phyloP scores from a whole-genome alignment of 2,888 invertebrate genomes.

The Acanthosepion pharaonis region DNA sequence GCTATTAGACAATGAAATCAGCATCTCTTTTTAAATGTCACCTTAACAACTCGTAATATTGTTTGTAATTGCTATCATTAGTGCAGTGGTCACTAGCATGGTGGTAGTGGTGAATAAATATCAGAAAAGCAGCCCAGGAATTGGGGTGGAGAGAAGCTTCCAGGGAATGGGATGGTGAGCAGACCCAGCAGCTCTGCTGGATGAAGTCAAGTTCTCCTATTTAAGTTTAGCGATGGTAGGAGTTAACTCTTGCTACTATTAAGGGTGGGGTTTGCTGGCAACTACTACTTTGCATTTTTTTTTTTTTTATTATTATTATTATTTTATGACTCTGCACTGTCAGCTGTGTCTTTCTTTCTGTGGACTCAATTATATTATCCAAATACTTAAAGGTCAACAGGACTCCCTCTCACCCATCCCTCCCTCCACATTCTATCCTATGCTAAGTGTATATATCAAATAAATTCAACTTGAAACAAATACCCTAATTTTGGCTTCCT shows the following conservation, averaged over 20 bases:
- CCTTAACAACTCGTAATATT: not conserved
- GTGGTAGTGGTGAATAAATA: not conserved
- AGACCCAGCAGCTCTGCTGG: not conserved
- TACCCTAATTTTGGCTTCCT: too few relatives aligned
- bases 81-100: not conserved
- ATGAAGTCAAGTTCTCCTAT: not conserved
- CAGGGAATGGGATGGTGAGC: not conserved
- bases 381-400: not conserved
- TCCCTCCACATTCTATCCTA: too few relatives aligned
- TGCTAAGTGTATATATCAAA: too few relatives aligned
- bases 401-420: not conserved
- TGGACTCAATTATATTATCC: not conserved
- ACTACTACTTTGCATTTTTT: not conserved
- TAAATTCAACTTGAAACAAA: too few relatives aligned
- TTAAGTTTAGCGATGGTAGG: not conserved
- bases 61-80: conserved; percentile 9
- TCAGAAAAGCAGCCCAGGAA: not conserved
- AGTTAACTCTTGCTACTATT: not conserved
- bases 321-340: not conserved
- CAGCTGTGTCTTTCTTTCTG: conserved; percentile 7
- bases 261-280: not conserved
- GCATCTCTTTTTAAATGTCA: conserved; percentile 23
- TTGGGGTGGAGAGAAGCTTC: not conserved
- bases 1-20: not conserved
- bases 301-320: too few relatives aligned